Evolutionary conservation across 2,888 invertebrate species (phyloP), one percentile per base, ranked within the genome.

Genomic region (Argyra leucocephala): DNA sequence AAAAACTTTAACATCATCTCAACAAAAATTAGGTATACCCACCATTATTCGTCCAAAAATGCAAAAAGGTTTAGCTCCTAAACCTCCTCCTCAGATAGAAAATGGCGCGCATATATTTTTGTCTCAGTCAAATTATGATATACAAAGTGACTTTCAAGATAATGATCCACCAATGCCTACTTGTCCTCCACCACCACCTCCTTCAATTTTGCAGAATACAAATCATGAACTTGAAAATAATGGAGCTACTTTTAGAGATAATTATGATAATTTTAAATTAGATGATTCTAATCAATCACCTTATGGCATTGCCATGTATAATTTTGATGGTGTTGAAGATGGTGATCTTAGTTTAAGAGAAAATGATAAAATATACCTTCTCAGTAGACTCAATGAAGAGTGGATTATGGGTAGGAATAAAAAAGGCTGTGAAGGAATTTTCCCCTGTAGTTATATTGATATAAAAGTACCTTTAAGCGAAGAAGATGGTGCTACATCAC

Each of bases 271-370:
- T n/a, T 70, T 76, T 73, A 66, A 79, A 7, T 68, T 65, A 57
- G 74, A 76, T 60, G 76, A 79, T 18, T 12, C 12, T 15, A 15
- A 2, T 4, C 78, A 82, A 22, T 80, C 83, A 70, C 86, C 92
- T 0, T 86, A 88, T 75, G 93, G 89, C 22, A 82, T 92, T 67
- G 91, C 92, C 18, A 79, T 91, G 58, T 92, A 87, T 76, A 89
- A 92, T 78, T 93, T 90, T 74, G 83, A 84, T 68, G 87, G 89
- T 18, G 82, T 84, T 18, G 90, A 91, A 73, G 81, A 84, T 21
- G 91, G 88, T 71, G 93, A 94, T 83, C 83, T 94, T 68, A 83
- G 84, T 70, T 88, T 94, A 76, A 87, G 87, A 91, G 83, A 82
- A 64, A 86, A 87, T 71, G 88, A 93, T 71, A 83, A 85, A 69